Evolutionary conservation across 2,797 vertebrate genomes (phyloP), one percentile per base, ranked within the genome.

Genomic region (Pogoniulus pusillus): DNA sequence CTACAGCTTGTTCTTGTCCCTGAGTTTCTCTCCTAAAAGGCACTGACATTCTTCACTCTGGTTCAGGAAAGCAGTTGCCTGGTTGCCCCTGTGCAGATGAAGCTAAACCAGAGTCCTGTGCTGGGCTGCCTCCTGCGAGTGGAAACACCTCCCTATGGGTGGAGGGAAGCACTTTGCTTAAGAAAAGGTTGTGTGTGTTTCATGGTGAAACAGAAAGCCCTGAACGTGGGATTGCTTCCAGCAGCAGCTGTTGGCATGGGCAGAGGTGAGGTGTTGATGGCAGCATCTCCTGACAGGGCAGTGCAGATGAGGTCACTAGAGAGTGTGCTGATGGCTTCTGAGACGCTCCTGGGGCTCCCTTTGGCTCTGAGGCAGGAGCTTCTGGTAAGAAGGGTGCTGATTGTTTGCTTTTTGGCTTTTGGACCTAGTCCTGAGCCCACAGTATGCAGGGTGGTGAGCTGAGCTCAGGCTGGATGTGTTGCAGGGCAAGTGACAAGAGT

Each of bases 401-500:
- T 19, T 8, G 24, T 10, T 76, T 26, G 23, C n/a, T 41, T 60
- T 54, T 45, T 62, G 74, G 69, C 49, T 29, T 24, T 29, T 7
- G n/a, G 32, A 20, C 16, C 78, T 62, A 58, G 41, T 27, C 47
- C 26, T 0, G 29, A 47, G 55, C 43, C 58, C 6, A 1, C n/a
- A 12, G 8, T 6, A 35, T 43, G 30, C 41, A 16, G 35, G 0
- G 8, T 8, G 43, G 12, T 16, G 73, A 65, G 53, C 29, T 32
- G 51, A 27, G 4, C n/a, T n/a, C n/a, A n/a, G 9, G 0, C 23
- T n/a, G 64, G 27, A 0, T 7, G 24, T 26, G 53, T 13, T 55
- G 47, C 34, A 6, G 65, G 23, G 16, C 30, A 5, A 65, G 2
- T 4, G 27, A 2, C 12, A 37, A 47, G 24, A 26, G 24, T 0